Conservation (phyloP, 2,888 invertebrate genomes). For the Nineta flava region DNA sequence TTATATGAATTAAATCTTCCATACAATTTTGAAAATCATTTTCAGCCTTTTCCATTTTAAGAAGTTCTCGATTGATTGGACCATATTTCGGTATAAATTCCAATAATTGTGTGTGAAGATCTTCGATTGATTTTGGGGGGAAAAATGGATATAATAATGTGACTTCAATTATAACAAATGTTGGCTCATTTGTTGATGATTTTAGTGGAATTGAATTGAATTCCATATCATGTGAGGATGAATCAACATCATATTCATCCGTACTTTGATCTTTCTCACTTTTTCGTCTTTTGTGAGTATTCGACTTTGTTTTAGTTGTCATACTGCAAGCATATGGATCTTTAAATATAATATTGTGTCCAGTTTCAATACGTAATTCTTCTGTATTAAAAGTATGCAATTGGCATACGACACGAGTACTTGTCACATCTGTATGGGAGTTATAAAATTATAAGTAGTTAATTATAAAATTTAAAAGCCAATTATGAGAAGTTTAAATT, state of each 20-base stretch:
- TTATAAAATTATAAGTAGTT: too few species aligned
- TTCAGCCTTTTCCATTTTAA: constrained; percentile 18
- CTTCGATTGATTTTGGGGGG: constrained; percentile 18
- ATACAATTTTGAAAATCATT: constrained; percentile 20
- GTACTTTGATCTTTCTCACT: constrained; percentile 4
- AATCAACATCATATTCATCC: constrained; percentile 2
- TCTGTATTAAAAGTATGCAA: constrained; percentile 20
- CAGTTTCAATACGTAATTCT: constrained; percentile 20
- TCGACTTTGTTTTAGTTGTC: neutral
- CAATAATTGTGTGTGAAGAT: constrained; percentile 17
- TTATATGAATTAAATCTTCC: constrained; percentile 17
- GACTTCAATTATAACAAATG: constrained; percentile 25
- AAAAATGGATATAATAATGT: constrained; percentile 21
- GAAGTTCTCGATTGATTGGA: constrained; percentile 15
- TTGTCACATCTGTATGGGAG: constrained; percentile 22
- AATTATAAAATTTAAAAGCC: too few species aligned
- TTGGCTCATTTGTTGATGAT: constrained; percentile 20
- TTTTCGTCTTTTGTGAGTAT: constrained; percentile 5
- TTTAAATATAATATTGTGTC: constrained; percentile 22
- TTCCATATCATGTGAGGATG: constrained; percentile 14
- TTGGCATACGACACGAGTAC: constrained; percentile 19
- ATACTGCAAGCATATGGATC: constrained; percentile 15
- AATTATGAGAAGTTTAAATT: too few species aligned
- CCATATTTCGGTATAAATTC: constrained; percentile 12
- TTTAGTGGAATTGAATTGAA: constrained; percentile 19